phyloP scores from a whole-genome alignment of 1,140 invertebrate genomes.

The Cyphomyrmex costatus region DNA sequence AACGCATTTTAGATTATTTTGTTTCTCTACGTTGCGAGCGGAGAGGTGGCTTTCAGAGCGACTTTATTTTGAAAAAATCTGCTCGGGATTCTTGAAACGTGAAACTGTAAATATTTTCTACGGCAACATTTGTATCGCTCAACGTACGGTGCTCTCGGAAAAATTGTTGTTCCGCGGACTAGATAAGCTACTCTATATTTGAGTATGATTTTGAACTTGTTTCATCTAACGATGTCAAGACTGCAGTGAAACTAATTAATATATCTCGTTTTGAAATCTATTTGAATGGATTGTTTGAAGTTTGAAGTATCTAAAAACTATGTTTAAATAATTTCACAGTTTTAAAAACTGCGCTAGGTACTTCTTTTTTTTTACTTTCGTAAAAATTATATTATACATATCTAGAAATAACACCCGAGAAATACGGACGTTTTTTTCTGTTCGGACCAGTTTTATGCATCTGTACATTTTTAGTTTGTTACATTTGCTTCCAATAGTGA shows the following conservation, averaged over 20 bases:
- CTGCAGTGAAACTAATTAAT: neutral
- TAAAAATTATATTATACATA: neutral
- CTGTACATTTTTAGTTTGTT: neutral
- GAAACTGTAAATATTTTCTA: slow-evolving; percentile 48
- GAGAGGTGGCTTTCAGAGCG: neutral
- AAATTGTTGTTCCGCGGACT: slow-evolving; percentile 33
- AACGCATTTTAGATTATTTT: neutral
- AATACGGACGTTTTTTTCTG: neutral
- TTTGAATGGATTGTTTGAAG: neutral
- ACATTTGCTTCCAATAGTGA: neutral
- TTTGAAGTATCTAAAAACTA: neutral
- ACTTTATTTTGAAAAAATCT: slow-evolving; percentile 40
- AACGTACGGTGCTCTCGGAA: neutral
- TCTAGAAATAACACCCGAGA: neutral
- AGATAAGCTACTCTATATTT: slow-evolving; percentile 52
- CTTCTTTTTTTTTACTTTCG: neutral
- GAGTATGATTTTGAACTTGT: slow-evolving; percentile 30
- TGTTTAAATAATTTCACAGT: neutral
- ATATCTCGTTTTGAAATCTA: neutral
- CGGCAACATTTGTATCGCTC: slow-evolving; percentile 7
- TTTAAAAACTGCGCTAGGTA: neutral
- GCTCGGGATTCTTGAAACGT: slow-evolving; percentile 30
- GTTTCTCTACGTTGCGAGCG: neutral
- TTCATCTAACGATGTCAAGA: neutral
- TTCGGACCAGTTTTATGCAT: neutral